These are phyloP conservation scores for Pollachius pollachius DNA, from an alignment of 2,113 vertebrate species.

Conservation along the genomic window DNA sequence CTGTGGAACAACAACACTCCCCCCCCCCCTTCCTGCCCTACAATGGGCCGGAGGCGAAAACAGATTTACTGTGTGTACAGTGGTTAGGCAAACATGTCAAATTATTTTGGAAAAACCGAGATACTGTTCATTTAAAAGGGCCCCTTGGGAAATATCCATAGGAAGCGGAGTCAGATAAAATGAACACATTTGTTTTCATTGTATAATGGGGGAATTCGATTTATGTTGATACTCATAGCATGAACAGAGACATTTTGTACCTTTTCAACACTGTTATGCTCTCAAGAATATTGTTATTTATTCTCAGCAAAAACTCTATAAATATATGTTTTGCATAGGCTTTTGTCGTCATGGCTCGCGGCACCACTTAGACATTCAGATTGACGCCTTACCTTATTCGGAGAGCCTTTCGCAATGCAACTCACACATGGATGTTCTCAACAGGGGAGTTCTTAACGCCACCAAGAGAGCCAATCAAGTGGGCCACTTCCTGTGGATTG, in stretches of 20 bases:
- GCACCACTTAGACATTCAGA: too few relatives aligned
- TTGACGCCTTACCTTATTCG: too few relatives aligned
- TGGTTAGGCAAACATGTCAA: constrained; percentile 54
- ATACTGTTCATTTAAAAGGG: constrained; percentile 53
- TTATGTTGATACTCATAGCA: too few relatives aligned
- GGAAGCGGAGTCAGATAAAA: constrained; percentile 3
- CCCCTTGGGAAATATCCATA: constrained; percentile 28
- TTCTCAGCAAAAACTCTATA: too few relatives aligned
- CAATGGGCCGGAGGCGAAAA: constrained; percentile 47
- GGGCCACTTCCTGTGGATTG: constrained; percentile 93
- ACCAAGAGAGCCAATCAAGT: constrained; percentile 89
- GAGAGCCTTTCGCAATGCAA: constrained; percentile 13
- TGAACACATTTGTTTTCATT: constrained; percentile 29
- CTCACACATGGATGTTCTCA: constrained; percentile 45
- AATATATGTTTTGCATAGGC: too few relatives aligned
- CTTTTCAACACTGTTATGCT: too few relatives aligned
- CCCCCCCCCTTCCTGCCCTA: constrained; percentile 17
- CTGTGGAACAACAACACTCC: constrained; percentile 23
- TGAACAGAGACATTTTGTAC: too few relatives aligned
- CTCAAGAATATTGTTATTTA: neutral
- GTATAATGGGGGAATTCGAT: too few relatives aligned
- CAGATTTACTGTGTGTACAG: constrained; percentile 37
- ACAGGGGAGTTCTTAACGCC: constrained; percentile 88
- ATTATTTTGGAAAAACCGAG: constrained; percentile 42
- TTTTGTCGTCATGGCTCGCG: too few relatives aligned